Conservation (phyloP, 2,113 vertebrate species). For the Melozone crissalis region DNA sequence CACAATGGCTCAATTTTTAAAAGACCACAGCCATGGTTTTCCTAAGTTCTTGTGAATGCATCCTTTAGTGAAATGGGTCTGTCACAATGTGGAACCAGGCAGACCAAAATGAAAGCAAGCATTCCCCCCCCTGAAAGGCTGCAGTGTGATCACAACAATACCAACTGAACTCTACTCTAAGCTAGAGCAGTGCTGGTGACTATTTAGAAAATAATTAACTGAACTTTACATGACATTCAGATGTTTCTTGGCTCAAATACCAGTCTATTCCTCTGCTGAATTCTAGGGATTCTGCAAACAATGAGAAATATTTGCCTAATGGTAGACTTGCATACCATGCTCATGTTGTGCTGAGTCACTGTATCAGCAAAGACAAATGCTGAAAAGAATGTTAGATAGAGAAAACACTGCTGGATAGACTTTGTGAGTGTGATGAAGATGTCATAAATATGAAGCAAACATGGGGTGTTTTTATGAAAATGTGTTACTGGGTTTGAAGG, state of each 20-base stretch:
- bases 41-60: neutral
- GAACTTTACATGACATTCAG: slow-evolving; percentile 68
- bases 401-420: neutral
- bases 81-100: slow-evolving; percentile 13
- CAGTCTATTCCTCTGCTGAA: slow-evolving; percentile 36
- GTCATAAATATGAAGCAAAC: neutral
- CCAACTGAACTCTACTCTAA: neutral
- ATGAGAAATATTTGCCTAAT: slow-evolving; percentile 55
- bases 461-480: neutral
- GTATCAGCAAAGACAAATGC: neutral
- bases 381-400: neutral
- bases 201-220: slow-evolving; percentile 68
- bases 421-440: neutral
- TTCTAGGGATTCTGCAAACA: slow-evolving; percentile 60
- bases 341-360: slow-evolving; percentile 45
- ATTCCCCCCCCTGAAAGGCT: neutral
- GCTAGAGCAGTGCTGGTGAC: slow-evolving; percentile 18
- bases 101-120: slow-evolving; percentile 40
- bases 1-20: neutral
- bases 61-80: slow-evolving; percentile 15
- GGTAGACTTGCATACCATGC: slow-evolving; percentile 2
- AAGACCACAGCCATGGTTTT: neutral
- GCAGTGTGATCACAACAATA: slow-evolving; percentile 36
- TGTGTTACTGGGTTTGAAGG: neutral
- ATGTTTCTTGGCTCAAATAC: slow-evolving; percentile 56